Evolutionary conservation across 2,888 invertebrate species (phyloP), one percentile per base, ranked within the genome.

Genomic region (Cerceris rybyensis): DNA sequence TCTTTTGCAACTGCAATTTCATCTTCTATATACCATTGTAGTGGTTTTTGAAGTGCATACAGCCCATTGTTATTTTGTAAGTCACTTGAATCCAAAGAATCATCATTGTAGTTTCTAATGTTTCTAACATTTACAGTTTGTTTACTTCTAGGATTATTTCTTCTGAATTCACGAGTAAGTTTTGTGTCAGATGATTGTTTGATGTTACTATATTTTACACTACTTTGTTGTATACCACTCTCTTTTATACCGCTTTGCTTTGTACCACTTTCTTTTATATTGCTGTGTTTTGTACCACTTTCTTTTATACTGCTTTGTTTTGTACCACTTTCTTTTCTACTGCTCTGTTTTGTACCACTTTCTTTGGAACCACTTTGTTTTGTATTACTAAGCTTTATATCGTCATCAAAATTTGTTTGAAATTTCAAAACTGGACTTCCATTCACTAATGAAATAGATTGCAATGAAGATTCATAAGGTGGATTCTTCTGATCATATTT

Each of bases 381-480:
- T 61, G 5, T 17, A 42, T 28, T 67, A 59, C 9, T 8, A 16
- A 6, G 1, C 7, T 55, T 39, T 2, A n/a, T 2, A 13, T n/a
- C 13, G 7, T 59, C 59, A 16, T 39, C 14, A 49, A 69, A 81
- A 46, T 80, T 52, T 13, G 74, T 65, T 60, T 63, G 71, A 6
- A 88, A 75, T 55, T 87, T 86, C 4, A 85, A 49, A 11, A 68
- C 66, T 28, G 88, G 87, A 55, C 81, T 80, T n/a, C 82, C 87
- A 28, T 80, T 74, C 52, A 78, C 42, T 28, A 72, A 60, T n/a
- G 64, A 46, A 63, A 78, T 66, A 0, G 73, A 58, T 5, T 41
- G 61, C 7, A 82, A 14, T 2, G 83, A 83, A 11, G 81, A 71
- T 49, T 75, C 61, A 7, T 75, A 73, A 2, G 78, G 64, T 7